These are phyloP conservation scores for Syngnathus typhle DNA, from an alignment of 2,113 vertebrate species.

Conservation along the genomic window DNA sequence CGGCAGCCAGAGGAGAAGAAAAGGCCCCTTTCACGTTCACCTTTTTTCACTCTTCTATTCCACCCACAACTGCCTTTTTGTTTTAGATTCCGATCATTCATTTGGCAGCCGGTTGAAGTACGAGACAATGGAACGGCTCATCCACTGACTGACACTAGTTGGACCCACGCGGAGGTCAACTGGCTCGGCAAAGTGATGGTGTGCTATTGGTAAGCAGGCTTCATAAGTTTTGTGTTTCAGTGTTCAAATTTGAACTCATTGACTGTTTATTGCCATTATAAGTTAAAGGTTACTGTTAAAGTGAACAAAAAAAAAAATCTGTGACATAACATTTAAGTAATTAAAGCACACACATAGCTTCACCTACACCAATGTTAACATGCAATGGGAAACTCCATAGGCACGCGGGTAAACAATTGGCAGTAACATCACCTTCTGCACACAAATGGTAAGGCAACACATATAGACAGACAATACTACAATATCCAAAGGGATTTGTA, in stretches of 20 bases:
- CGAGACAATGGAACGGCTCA: conserved; percentile 26
- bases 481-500: too few relatives aligned
- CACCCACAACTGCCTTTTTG: conserved; percentile 20
- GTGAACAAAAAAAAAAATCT: too few relatives aligned
- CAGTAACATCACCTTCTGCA: too few relatives aligned
- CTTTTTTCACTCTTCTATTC: conserved; percentile 16
- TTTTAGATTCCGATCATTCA: conserved; percentile 43
- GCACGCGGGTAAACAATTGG: too few relatives aligned
- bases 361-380: too few relatives aligned
- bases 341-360: too few relatives aligned
- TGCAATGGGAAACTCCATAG: too few relatives aligned
- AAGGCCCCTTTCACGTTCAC: conserved; percentile 29
- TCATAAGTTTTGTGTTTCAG: neutral
- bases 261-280: neutral
- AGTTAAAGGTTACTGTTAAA: too few relatives aligned
- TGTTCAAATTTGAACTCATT: neutral
- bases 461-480: too few relatives aligned
- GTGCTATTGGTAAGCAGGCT: neutral
- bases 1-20: conserved; percentile 27
- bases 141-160: conserved; percentile 19
- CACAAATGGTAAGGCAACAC: too few relatives aligned
- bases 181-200: conserved; percentile 11
- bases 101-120: conserved; percentile 28
- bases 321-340: too few relatives aligned
- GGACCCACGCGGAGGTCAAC: conserved; percentile 23